Evolutionary conservation across 2,113 vertebrate genomes (phyloP), one percentile per base, ranked within the genome.

Genomic region (Stigmatopora argus): DNA sequence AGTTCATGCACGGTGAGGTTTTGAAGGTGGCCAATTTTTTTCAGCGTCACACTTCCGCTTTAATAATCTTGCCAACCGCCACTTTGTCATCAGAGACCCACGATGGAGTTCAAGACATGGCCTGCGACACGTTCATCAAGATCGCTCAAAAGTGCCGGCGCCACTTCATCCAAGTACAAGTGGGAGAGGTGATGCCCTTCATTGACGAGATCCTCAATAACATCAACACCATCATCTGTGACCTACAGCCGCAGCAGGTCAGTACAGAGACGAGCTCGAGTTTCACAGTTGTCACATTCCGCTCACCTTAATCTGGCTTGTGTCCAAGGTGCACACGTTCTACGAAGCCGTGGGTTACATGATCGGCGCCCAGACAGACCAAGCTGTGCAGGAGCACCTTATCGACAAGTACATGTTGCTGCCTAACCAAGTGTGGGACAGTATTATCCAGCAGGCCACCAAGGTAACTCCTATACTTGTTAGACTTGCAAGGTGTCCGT

Each of bases 361-460:
- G 97, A 99, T 99, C 7, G 95, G 97, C 7, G 97, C 97, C n/a
- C 96, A 98, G 77, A 99, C 96, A 2, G 97, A 99, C 85, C 97
- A 97, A 81, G 90, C 92, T 38, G 95, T 98, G 47, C 97, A 99
- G 82, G 97, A 99, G 72, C 96, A 98, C 83, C 92, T 99, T 67
- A 99, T 98, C 87, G 97, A 99, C 84, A 99, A 98, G 75, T 98
- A 98, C 55, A 99, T 99, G 97, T 81, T 98, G 65, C 91, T 99
- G n/a, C 97, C 97, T 46, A 99, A 99, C 86, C 96, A 98, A 78
- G 97, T 99, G 78, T 99, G 97, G 97, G 97, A 99, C 87, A 98
- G 95, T 88, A 98, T 99, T 84, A 98, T 99, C 81, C 97, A 99
- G 67, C 97, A 99, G 83, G 97, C 97, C 80, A 99, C 97, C 60